These are phyloP conservation scores for Malurus splendens DNA, from an alignment of 2,797 vertebrate species.

Conservation along the genomic window DNA sequence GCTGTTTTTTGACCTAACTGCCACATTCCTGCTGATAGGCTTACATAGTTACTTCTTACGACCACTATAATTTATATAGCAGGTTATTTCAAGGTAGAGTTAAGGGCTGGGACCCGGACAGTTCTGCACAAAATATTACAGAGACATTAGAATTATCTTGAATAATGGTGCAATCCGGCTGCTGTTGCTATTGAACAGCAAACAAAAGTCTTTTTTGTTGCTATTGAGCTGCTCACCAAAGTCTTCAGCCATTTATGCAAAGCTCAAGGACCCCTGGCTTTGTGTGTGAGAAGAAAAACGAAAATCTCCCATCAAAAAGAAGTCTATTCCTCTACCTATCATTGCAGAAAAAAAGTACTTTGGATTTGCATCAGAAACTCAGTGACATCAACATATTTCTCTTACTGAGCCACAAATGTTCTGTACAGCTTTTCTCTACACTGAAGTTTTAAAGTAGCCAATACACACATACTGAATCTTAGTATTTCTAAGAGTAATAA, in stretches of 20 bases:
- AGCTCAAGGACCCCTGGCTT: neutral
- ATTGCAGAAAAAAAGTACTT: neutral
- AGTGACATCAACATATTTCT: neutral
- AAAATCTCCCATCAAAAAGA: neutral
- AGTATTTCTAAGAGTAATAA: neutral
- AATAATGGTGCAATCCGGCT: neutral
- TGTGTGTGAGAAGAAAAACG: neutral
- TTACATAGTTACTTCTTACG: neutral
- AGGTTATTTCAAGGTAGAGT: slow-evolving; percentile 6
- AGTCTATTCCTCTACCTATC: neutral
- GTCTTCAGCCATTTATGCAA: neutral
- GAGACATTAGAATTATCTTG: neutral
- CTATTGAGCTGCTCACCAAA: neutral
- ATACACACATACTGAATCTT: fast-evolving
- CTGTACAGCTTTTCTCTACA: neutral
- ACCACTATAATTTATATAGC: slow-evolving; percentile 10
- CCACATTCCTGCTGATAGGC: neutral
- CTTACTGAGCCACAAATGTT: neutral
- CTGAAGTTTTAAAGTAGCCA: neutral
- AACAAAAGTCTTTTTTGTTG: neutral
- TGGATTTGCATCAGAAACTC: neutral
- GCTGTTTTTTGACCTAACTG: neutral
- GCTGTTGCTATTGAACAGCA: neutral
- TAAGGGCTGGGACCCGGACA: neutral
- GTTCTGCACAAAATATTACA: neutral